A percentile compares a stretch with the other conserved stretches of the same genome.
phyloP scores from a whole-genome alignment of 2,113 vertebrate species.

The Pungitius pungitius region DNA sequence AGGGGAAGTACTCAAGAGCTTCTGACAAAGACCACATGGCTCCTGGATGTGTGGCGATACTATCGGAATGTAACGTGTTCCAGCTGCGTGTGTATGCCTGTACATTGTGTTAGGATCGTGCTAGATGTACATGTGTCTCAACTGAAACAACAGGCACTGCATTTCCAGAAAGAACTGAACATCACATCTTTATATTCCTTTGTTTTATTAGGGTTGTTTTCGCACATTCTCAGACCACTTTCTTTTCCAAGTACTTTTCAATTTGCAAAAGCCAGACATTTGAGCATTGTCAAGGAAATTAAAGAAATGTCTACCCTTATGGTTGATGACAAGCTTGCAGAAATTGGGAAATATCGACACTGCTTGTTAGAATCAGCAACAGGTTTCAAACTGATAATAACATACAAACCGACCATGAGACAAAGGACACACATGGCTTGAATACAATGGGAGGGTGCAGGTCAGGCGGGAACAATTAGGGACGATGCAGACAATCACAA shows the following conservation, averaged over 20 bases:
- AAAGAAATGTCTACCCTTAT: conserved; percentile 15
- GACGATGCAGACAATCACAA: no score
- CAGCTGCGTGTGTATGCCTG: conserved; percentile 8
- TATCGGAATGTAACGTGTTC: conserved; percentile 19
- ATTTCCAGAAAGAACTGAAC: not conserved
- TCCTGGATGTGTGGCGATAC: conserved; percentile 50
- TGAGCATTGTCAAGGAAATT: not conserved
- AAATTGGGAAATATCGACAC: conserved; percentile 13
- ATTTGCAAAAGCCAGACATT: not conserved
- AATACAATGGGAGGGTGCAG: no score
- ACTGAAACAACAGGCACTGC: conserved; percentile 24
- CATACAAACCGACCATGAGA: no score
- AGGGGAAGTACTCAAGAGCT: conserved; percentile 38
- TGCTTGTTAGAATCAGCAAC: no score
- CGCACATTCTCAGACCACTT: conserved; percentile 7
- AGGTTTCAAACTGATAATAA: no score
- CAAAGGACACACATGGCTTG: no score
- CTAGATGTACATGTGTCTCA: not conserved
- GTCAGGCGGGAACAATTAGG: no score
- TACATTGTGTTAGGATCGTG: conserved; percentile 3
- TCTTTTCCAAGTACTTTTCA: not conserved
- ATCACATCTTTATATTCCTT: conserved; percentile 18
- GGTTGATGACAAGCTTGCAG: conserved; percentile 12
- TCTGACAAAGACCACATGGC: conserved; percentile 67
- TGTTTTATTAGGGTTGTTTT: not conserved